Conservation (phyloP, 2,888 invertebrate genomes). For the Acleris laterana region DNA sequence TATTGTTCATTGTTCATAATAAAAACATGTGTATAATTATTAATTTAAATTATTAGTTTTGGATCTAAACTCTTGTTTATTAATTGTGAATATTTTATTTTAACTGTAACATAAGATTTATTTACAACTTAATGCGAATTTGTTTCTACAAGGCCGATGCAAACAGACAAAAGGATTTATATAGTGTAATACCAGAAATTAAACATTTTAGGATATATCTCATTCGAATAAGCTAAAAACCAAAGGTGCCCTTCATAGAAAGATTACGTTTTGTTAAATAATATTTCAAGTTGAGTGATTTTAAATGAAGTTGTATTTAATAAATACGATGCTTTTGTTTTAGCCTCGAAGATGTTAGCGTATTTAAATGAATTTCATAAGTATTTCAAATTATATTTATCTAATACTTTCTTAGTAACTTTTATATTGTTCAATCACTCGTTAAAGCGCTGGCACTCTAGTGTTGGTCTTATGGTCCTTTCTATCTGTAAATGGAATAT, state of each 20-base stretch:
- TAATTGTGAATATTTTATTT: slow-evolving; percentile 75
- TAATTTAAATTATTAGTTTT: slow-evolving; percentile 65
- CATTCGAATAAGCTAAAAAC: slow-evolving; percentile 90
- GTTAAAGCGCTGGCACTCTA: slow-evolving; percentile 83
- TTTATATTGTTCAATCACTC: slow-evolving; percentile 81
- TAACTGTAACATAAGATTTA: slow-evolving; percentile 80
- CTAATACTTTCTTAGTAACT: slow-evolving; percentile 80
- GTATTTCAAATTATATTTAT: slow-evolving; percentile 85
- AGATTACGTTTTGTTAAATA: slow-evolving; percentile 84
- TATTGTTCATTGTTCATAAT: slow-evolving; percentile 75
- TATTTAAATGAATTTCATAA: slow-evolving; percentile 80
- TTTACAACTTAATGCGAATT: slow-evolving; percentile 81
- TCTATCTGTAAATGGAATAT: slow-evolving; percentile 69
- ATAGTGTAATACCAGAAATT: slow-evolving; percentile 79
- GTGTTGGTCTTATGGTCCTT: slow-evolving; percentile 79
- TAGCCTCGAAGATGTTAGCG: slow-evolving; percentile 80
- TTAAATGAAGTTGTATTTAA: slow-evolving; percentile 81
- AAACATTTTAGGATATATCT: slow-evolving; percentile 83
- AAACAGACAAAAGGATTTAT: slow-evolving; percentile 77
- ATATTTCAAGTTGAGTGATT: slow-evolving; percentile 83
- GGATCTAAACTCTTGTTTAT: slow-evolving; percentile 69
- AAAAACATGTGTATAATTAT: slow-evolving; percentile 60
- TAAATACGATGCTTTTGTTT: slow-evolving; percentile 80
- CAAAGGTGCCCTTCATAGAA: slow-evolving; percentile 92
- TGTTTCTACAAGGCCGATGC: slow-evolving; percentile 77